phyloP scores from a whole-genome alignment of 2,797 vertebrate genomes.

The Psittacula derbiana region DNA sequence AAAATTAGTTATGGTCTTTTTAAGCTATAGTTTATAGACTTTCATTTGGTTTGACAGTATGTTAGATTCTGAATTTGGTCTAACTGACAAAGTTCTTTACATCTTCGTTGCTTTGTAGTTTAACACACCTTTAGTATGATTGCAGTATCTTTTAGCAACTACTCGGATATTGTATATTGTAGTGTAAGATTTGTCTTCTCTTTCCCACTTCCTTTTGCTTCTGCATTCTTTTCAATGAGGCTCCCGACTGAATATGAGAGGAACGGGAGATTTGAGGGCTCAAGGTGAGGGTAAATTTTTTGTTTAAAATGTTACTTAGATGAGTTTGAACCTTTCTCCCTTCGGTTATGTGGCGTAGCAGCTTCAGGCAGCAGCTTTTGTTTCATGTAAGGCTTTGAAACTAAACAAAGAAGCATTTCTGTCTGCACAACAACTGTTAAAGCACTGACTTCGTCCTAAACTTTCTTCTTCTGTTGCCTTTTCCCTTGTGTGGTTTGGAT shows the following conservation, averaged over 20 bases:
- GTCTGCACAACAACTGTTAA: conserved; percentile 48
- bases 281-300: conserved; percentile 91
- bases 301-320: conserved; percentile 65
- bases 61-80: not conserved
- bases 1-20: not conserved
- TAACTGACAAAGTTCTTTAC: conserved; percentile 38
- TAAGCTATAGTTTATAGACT: not conserved
- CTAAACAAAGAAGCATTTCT: conserved; percentile 50
- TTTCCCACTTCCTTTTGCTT: conserved; percentile 81
- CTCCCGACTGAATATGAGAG: conserved; percentile 98
- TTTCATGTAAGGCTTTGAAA: conserved; percentile 34
- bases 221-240: conserved; percentile 85
- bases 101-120: conserved; percentile 50
- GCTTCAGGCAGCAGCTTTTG: conserved; percentile 45
- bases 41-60: not conserved
- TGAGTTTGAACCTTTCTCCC: conserved; percentile 57
- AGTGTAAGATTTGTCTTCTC: conserved; percentile 80
- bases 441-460: conserved; percentile 35
- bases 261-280: conserved; percentile 99
- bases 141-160: conserved; percentile 55
- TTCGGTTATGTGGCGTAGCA: conserved; percentile 21
- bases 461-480: conserved; percentile 24
- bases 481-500: not conserved
- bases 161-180: conserved; percentile 45
- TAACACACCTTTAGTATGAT: conserved; percentile 7